Base-by-base conservation (phyloP, 2,113 vertebrate species). In the Varanus salvator region DNA sequence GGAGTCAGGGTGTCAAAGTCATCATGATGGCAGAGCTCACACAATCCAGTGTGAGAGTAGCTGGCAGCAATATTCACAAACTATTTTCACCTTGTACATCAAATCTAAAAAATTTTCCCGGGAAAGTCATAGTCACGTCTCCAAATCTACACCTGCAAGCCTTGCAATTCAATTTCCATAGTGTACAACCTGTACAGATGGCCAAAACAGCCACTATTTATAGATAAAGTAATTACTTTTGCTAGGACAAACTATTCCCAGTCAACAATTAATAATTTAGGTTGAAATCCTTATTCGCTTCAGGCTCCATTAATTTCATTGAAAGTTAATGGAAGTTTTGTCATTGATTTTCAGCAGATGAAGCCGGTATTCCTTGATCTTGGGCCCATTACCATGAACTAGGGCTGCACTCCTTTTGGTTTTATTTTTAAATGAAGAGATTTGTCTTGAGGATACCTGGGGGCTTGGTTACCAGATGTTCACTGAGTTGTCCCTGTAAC, bases 61-160 rank as follows among this genome's bases (percentile, higher is more conserved):
- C 76, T 27, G 29, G 84, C 0, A 25, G 9, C 52, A 38, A 80
- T 34, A 44, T 44, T 52, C 82, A 57, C 50, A 90, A 71, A 19
- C 34, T 80, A 85, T 87, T 86, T 89, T 84, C 48, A 88, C 1
- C 23, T 89, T 50, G 90, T 82, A 87, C 88, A 77, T 64, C 29
- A 66, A 82, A 93, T 74, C 1, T n/a, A 44, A 17, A 85, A 8
- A 91, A 87, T 0, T 0, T 66, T 3, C 1, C 57, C 84, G 52
- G 75, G 78, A 74, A 90, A 52, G 2, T 3, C 1, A 52, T 2
- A 0, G 0, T 0, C 72, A 0, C 17, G 34, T 66, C 60, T 91
- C 4, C 48, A 85, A 50, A 48, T 34, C 34, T 44, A 6, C 0
- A 0, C 9, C 44, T 5, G 3, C 64, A 86, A 38, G 29, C 44